Percentiles rank a stretch among this genome's conserved stretches.
These are phyloP conservation scores for Drosophila biarmipes DNA, from an alignment of 1,140 invertebrate species.

Conservation along the genomic window DNA sequence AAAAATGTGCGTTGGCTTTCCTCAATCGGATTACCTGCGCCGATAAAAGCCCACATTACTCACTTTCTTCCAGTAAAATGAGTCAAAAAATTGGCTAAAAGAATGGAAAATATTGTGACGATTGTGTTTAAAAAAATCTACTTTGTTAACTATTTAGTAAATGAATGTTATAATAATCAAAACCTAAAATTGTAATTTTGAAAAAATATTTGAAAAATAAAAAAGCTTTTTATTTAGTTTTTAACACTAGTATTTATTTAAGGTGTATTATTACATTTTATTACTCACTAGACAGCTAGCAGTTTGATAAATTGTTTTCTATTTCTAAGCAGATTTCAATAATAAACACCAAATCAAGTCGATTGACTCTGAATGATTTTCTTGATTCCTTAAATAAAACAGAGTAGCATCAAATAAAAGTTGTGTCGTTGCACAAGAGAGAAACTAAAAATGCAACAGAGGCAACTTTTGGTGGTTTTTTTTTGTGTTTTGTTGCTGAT, in stretches of 20 bases:
- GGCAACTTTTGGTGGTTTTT: slow-evolving; percentile 46
- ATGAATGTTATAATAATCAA: no score
- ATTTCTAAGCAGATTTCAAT: neutral
- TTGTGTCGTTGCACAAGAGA: slow-evolving; percentile 18
- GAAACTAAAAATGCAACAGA: slow-evolving; percentile 59
- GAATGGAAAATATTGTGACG: no score
- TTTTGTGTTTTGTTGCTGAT: slow-evolving; percentile 49
- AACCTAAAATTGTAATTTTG: no score
- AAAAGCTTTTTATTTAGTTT: no score
- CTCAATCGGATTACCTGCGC: slow-evolving; percentile 38
- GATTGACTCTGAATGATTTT: slow-evolving; percentile 44
- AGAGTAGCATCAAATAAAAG: slow-evolving; percentile 36
- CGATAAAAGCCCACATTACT: slow-evolving; percentile 20
- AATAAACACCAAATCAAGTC: slow-evolving; percentile 16
- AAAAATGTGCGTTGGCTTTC: slow-evolving; percentile 41
- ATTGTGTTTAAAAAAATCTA: no score
- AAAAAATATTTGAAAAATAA: no score
- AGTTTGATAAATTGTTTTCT: no score
- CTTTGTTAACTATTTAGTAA: no score
- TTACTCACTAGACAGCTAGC: no score
- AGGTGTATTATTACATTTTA: no score
- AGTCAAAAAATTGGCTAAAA: slow-evolving; percentile 1
- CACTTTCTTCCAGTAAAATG: slow-evolving; percentile 8
- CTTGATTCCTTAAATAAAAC: slow-evolving; percentile 42
- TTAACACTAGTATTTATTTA: no score